Evolutionary conservation across 1,140 invertebrate species (phyloP), one percentile per base, ranked within the genome.

Genomic region (Diabrotica virgifera): DNA sequence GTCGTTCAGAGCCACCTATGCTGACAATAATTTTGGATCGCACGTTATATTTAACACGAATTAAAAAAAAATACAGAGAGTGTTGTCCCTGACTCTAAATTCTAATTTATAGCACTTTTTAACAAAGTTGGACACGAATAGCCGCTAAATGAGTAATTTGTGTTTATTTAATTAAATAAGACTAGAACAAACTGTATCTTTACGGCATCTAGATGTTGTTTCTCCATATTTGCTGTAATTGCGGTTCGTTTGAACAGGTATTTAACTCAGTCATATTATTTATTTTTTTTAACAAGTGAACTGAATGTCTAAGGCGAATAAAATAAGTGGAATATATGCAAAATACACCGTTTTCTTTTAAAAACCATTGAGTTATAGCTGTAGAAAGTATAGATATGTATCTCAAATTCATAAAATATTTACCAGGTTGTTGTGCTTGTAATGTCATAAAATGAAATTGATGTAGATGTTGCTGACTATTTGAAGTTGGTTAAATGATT

Each of bases 21-120:
- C n/a, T n/a, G n/a, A n/a, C n/a, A n/a, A n/a, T n/a, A n/a, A n/a
- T n/a, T n/a, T n/a, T n/a, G n/a, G n/a, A n/a, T n/a, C n/a, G n/a
- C n/a, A n/a, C n/a, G n/a, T n/a, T 24, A 24, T 24, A 24, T 24
- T 24, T 24, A 24, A 24, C 24, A 24, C 24, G 24, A 24, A 24
- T 24, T 24, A 24, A 24, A 24, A 24, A 24, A 24, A 24, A 24
- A 24, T 24, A 24, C 24, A 24, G 24, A 24, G 1, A 24, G 24
- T 24, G 24, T 46, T n/a, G 40, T 10, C 40, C 40, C 8, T 46
- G 40, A 46, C 40, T 46, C 40, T 46, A 46, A 46, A 46, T 46
- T 46, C 40, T 46, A 46, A 46, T 46, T 46, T 46, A 46, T 46
- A 46, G n/a, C 40, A 46, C 40, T 46, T 46, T 46, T 46, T n/a